Evolutionary conservation across 1,140 invertebrate species (phyloP).

Genomic region (Apis cerana): DNA sequence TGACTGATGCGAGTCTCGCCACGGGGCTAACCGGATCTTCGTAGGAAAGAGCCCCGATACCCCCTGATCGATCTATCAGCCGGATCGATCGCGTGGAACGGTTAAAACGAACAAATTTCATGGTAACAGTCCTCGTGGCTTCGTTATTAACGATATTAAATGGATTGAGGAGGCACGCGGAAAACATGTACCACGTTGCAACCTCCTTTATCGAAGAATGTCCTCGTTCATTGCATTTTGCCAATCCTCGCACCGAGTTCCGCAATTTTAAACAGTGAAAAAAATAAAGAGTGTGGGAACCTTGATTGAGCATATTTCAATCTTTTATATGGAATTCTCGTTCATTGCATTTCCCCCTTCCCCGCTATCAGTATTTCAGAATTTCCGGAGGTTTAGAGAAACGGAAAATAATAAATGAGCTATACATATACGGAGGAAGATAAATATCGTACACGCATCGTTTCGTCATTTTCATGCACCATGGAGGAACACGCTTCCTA

Average conservation of each 20-base stretch:
- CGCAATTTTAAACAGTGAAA: too few relatives aligned
- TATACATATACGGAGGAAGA: background rate
- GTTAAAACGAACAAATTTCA: background rate
- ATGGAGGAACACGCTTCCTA: background rate
- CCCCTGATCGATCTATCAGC: background rate
- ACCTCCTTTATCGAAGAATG: too few relatives aligned
- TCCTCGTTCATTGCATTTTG: too few relatives aligned
- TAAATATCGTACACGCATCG: background rate
- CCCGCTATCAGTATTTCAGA: too few relatives aligned
- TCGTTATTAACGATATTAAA: slow-evolving; percentile 3
- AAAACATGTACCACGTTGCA: background rate
- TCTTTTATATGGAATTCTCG: too few relatives aligned
- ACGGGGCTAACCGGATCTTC: slow-evolving; percentile 20
- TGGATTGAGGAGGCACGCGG: slow-evolving; percentile 13
- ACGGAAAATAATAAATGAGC: too few relatives aligned
- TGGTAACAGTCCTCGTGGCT: background rate
- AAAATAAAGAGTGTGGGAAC: too few relatives aligned
- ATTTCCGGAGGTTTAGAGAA: too few relatives aligned
- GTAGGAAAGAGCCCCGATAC: background rate
- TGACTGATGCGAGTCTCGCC: slow-evolving; percentile 13
- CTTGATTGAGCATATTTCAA: too few relatives aligned
- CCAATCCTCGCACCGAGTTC: too few relatives aligned
- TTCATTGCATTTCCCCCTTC: background rate
- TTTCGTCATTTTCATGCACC: slow-evolving; percentile 30
- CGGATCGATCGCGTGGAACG: slow-evolving; percentile 2